Evolutionary conservation across 2,113 vertebrate species (phyloP).

Genomic region (Montifringilla adamsi): DNA sequence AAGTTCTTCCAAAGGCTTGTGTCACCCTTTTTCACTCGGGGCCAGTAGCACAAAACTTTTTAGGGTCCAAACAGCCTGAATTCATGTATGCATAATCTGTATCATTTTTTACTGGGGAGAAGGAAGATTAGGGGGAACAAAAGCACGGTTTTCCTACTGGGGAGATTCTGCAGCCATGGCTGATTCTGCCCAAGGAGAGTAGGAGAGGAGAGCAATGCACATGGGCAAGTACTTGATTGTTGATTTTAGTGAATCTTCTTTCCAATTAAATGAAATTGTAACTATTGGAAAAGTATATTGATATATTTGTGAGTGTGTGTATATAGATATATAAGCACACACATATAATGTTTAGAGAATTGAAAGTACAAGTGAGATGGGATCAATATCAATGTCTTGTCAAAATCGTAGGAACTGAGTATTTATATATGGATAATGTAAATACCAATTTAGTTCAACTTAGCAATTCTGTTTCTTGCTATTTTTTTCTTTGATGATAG

Average conservation of each 20-base stretch:
- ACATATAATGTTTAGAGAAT: neutral
- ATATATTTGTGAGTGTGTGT: neutral
- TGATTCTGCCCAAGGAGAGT: neutral
- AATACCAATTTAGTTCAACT: neutral
- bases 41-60: neutral
- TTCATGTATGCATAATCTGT: neutral
- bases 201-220: neutral
- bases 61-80: neutral
- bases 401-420: neutral
- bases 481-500: neutral
- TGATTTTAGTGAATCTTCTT: neutral
- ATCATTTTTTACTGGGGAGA: neutral
- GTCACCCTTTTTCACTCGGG: neutral
- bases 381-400: neutral
- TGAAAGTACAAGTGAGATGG: neutral
- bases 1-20: neutral
- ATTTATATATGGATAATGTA: neutral
- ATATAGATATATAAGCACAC: too few relatives aligned
- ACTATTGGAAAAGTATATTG: neutral
- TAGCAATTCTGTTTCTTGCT: neutral
- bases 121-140: neutral
- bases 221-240: neutral
- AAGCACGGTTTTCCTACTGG: neutral
- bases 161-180: neutral
- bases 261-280: neutral